Base-by-base conservation (phyloP, 2,797 vertebrate species). In the Tapera naevia region DNA sequence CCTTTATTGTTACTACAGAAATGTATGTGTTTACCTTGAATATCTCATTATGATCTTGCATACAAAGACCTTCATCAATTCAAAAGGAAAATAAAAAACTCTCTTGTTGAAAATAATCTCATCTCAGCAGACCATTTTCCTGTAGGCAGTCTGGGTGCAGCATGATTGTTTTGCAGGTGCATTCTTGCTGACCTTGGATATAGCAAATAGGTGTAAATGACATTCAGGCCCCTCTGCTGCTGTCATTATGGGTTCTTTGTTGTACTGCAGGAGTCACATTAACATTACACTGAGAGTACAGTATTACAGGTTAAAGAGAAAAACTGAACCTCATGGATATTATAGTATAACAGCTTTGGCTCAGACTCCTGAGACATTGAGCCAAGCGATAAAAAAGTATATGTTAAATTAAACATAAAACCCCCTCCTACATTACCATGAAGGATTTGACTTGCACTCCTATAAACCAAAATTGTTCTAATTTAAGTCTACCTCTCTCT, bases 121-220 rank as follows among this genome's bases (percentile, higher is more conserved):
- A 62, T 91, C 79, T 89, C 66, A 54, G 73, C 60, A 72, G 84
- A 83, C 32, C 27, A 51, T 94, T 92, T 75, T 92, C 74, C 81
- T 80, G 62, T 35, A 91, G 88, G 74, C 37, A 32, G 91, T 78
- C 91, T 88, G 71, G 88, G 54, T 82, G 72, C 58, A 81, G 45
- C 32, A 16, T 12, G 33, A 94, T 39, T 72, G 39, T 96, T 96
- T 96, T 93, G 86, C 95, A 95, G 94, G 95, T 94, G 75, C 71
- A 81, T 97, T 85, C 76, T 96, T 82, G 86, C 93, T 97, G 96
- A 97, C 93, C 96, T 96, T 94, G 97, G 95, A 95, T 92, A 81
- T 95, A 95, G 87, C 94, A 96, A 89, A 90, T 85, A 92, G 74
- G 92, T 96, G 90, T 92, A 94, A 97, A 97, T 96, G 95, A 94